Evolutionary conservation across 2,797 vertebrate genomes (phyloP), one percentile per base, ranked within the genome.

Genomic region (Aselliscus stoliczkanus): DNA sequence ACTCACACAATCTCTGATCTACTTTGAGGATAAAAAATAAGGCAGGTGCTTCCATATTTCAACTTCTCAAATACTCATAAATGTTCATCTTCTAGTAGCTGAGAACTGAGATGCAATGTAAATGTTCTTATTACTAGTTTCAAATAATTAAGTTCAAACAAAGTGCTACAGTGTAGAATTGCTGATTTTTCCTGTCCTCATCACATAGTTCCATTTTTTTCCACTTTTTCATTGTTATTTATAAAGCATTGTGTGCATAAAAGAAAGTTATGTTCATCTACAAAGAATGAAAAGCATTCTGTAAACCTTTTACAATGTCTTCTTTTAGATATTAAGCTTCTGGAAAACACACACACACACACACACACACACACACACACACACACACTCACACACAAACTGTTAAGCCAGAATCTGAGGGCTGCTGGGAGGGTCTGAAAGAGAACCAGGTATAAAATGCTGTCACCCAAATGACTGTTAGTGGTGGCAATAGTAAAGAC

Each of bases 401-500:
- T 11, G 42, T 1, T 50, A 11, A 83, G 5, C 7, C 10, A 70
- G 25, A 8, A 7, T 7, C 13, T 50, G 15, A 77, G 21, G 34
- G n/a, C 2, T 79, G 15, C 52, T 39, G 2, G 21, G 8, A 39
- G 21, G 25, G n/a, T 52, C 23, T 75, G 29, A 75, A 77, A 54
- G 12, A 67, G 12, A 64, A 18, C 1, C 8, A 18, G 18, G 5
- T 56, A 69, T 21, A 87, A 65, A 56, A 47, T 1, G 2, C 18
- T 52, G 7, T 37, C 58, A 5, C 60, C 6, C 13, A n/a, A 60
- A 73, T 9, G 15, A 10, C 42, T 10, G 18, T 44, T 31, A 39
- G 1, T 25, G 12, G 4, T 7, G 20, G 12, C 2, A 50, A 31
- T 17, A 29, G 11, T 1, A 14, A 42, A 27, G 27, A 5, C 31